phyloP scores from a whole-genome alignment of 2,888 invertebrate species.

The Octodonta nipae region DNA sequence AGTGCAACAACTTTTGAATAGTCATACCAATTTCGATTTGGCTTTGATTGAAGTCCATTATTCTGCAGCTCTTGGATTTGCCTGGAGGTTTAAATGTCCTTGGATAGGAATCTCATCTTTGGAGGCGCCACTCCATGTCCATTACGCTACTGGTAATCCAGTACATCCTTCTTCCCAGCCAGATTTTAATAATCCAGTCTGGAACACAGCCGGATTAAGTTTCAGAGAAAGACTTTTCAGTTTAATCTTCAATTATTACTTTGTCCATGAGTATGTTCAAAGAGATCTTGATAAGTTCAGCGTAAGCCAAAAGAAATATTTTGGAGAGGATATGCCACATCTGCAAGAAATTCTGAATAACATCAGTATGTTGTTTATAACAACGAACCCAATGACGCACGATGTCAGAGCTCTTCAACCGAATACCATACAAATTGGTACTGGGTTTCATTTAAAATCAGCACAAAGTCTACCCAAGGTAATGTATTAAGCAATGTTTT shows the following conservation, averaged over 20 bases:
- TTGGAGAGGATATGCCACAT: not conserved
- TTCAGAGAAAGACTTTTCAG: conserved; percentile 23
- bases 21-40: conserved; percentile 23
- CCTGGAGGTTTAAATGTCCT: conserved; percentile 26
- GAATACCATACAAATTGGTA: conserved; percentile 25
- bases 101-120: conserved; percentile 27
- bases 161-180: conserved; percentile 28
- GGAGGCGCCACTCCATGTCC: conserved; percentile 21
- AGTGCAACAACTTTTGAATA: conserved; percentile 14
- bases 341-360: conserved; percentile 20
- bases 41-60: conserved; percentile 25
- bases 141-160: conserved; percentile 26
- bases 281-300: not conserved
- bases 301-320: not conserved
- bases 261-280: not conserved
- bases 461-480: conserved; percentile 22
- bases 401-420: conserved; percentile 24
- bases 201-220: conserved; percentile 13
- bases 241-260: not conserved
- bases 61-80: conserved; percentile 18
- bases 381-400: conserved; percentile 26
- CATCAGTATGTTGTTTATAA: conserved; percentile 27
- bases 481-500: too few species aligned
- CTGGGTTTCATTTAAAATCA: conserved; percentile 22
- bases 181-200: conserved; percentile 20